Evolutionary conservation across 2,797 vertebrate species (phyloP), one percentile per base, ranked within the genome.

Genomic region (Semaprochilodus insignis): DNA sequence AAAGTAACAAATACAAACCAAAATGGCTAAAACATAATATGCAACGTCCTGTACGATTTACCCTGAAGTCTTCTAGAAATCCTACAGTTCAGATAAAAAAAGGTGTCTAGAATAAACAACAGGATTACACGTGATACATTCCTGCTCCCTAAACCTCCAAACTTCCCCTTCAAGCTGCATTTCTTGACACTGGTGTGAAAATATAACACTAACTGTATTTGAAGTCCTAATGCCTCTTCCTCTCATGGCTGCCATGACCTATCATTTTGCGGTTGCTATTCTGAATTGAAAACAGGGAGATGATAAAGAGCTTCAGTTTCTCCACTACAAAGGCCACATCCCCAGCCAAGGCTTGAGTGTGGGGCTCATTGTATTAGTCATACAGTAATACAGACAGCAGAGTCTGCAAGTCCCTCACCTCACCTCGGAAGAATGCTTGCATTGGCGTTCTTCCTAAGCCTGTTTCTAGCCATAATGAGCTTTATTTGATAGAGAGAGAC

Each of bases 381-480:
- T 70, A 71, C 51, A 40, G 31, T 66, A 69, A 72, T 55, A 21
- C 81, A 83, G 86, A 87, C 78, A 71, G 71, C 63, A 21, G 69
- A 65, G 63, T 31, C 69, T 81, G 36, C 74, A 75, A 91, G 86
- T 77, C 85, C 82, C 78, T 92, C 87, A 77, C 81, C 78, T 93
- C 86, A 90, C 55, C 71, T 79, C 55, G 60, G 57, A 82, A 70
- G 85, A 91, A 93, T 90, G 91, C 88, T 88, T 90, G 84, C 81
- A 80, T 88, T 88, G 87, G 88, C 84, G 86, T 89, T 92, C 88
- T 88, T 90, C 88, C 83, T 88, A 88, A 89, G 93, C 91, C 91
- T 91, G 91, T 91, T 91, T 90, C 89, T 91, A 90, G 80, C 91
- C 89, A 90, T 93, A 89, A 91, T 57, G 85, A 84, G 74, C 73